These are phyloP conservation scores for Nipponia nippon DNA, from an alignment of 2,113 vertebrate species.

Conservation along the genomic window DNA sequence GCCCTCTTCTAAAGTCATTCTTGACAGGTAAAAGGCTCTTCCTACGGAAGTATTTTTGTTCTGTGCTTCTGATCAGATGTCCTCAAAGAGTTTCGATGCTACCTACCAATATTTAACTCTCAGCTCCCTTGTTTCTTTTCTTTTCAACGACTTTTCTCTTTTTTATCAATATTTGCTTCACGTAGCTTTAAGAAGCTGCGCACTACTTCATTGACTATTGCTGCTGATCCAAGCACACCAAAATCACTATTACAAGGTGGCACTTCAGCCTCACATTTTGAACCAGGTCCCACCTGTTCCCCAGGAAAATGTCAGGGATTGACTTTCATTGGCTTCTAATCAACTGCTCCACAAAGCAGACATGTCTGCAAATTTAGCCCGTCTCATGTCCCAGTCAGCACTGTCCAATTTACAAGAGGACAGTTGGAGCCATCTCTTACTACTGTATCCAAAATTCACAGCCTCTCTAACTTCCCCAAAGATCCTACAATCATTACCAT, in stretches of 20 bases:
- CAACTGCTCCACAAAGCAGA: background rate
- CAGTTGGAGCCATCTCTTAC: background rate
- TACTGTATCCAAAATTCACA: background rate
- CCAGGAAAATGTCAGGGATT: background rate
- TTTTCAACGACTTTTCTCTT: background rate
- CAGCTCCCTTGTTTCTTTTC: background rate
- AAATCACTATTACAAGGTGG: background rate
- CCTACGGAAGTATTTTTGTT: background rate
- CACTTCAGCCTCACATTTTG: background rate
- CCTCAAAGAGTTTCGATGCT: background rate
- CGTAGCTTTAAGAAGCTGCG: background rate
- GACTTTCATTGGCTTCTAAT: background rate
- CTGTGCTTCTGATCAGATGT: background rate
- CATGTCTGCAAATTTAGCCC: background rate
- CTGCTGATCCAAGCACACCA: background rate
- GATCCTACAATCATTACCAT: background rate
- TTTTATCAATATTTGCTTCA: background rate
- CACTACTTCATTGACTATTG: background rate
- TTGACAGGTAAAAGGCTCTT: background rate
- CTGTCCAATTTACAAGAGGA: background rate
- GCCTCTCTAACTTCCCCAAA: background rate
- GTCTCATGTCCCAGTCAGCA: background rate
- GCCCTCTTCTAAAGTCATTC: background rate
- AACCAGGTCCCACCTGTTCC: background rate
- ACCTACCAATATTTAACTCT: background rate